Base-by-base conservation (phyloP, 92 coral and sea anemone species). In the Actinostola sp. region DNA sequence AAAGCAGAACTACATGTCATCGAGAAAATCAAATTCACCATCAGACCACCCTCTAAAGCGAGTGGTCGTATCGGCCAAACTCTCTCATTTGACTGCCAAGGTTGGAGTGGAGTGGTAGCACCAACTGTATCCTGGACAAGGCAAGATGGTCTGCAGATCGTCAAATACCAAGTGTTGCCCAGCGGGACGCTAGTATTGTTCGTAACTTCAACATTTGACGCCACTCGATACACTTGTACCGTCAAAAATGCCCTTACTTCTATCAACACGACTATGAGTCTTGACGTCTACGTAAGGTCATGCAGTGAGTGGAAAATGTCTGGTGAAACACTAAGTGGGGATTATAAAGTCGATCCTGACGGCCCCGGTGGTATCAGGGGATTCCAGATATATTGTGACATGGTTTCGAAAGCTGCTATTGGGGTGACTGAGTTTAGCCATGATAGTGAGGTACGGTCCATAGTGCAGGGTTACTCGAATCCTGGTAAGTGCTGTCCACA, bases 371-470 rank as follows among this genome's bases (percentile, higher is more conserved):
- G 78, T 21, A 68, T 59, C 23, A 10, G 79, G 6, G 42, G 50
- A 0, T 86, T 82, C 55, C 2, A 59, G 33, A 91, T 83, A 67
- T 78, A 24, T 51, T 89, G 96, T 57, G 79, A 89, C 68, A 89
- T 89, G 96, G 65, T 81, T 12, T 83, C 76, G 48, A 82, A 72
- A 75, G 67, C 32, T n/a, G 88, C 85, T 28, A 83, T 81, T 46
- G 94, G 93, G 15, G 90, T 89, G 23, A 76, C 95, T 0, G 81
- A 63, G 55, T 25, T 87, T 13, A 78, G 85, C 39, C 93, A 88
- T 65, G 62, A 79, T 66, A 65, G 82, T 33, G 89, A 88, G 59
- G 41, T 29, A 8, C 68, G 84, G 30, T 76, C 93, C 3, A 32
- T 43, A 4, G 89, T 88, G 0, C 31, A 72, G 17, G 88, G 88